Base-by-base conservation (phyloP, 1,140 invertebrate genomes). In the Globodera ellingtonae region DNA sequence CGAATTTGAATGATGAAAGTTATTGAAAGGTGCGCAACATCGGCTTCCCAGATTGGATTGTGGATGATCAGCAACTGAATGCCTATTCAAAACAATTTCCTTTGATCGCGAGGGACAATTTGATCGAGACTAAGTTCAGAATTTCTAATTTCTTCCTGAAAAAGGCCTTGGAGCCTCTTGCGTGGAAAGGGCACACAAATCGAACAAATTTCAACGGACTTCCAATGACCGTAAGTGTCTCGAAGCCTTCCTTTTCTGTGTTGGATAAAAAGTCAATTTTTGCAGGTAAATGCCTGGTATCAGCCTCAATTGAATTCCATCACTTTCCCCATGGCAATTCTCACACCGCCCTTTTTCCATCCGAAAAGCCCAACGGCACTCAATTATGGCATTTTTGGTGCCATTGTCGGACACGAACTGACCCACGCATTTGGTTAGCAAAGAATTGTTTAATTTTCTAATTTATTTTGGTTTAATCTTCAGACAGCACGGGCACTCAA, bases 361-460 rank as follows among this genome's bases (percentile, higher is more conserved):
- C 24, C 50, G 4, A 65, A 15, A 0, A 75, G 1, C 10, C 47
- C 73, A 18, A 13, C 21, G 15, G 24, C 35, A 35, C 24, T 35
- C 70, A 13, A 44, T 24, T 72, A 91, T 84, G 91, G 91, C 21
- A 91, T 90, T 67, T 82, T 92, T n/a, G 91, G 91, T 13, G 90
- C 91, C 21, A 90, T 92, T 6, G 90, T 92, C 59, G 92, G 91
- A 0, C 92, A 92, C 84, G 92, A 92, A 86, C 89, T 92, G 47
- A 91, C 91, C 18, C 92, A 92, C 83, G 92, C 91, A 21, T 80
- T 80, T 35, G 35, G 35, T 35, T 35, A 35, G 3, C 35, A 35
- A 35, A 35, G 35, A 35, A 35, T 35, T 35, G 35, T 35, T 35
- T 35, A 35, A 35, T 35, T 35, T 35, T 35, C 35, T 35, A 35